Base-by-base conservation (phyloP, 2,888 invertebrate genomes). In the Reticulitermes lucifugus region DNA sequence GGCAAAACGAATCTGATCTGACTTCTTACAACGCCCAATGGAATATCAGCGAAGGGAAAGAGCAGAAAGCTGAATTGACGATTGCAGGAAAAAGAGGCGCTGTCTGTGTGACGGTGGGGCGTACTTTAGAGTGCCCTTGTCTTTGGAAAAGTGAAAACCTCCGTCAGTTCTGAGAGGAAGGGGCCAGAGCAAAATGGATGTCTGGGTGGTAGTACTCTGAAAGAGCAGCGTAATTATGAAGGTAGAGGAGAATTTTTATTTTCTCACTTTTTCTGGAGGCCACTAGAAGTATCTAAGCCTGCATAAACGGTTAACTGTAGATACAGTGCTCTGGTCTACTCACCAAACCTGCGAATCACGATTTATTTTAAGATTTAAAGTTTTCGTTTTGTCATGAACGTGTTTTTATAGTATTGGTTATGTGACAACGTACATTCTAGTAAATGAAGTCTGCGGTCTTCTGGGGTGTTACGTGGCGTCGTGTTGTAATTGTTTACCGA, bases 111-210 rank as follows among this genome's bases (percentile, higher is more conserved):
- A 77, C 43, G 25, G 41, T 77, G 77, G 4, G 77, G 77, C n/a
- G 81, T 65, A 70, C 29, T 25, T 70, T 35, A 65, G 9, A 70
- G 10, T 70, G 41, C 70, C 70, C 81, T 81, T 25, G 70, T 81
- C 81, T 70, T 81, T 81, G 65, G 81, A 81, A 81, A 81, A 81
- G 70, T 81, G 81, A 59, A 81, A 81, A 81, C 46, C 81, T 79
- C 14, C 70, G 22, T 29, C 10, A 70, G 81, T 60, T 70, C 35
- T 29, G 60, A 25, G n/a, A 35, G 65, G 70, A 70, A 81, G 79
- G 77, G 51, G 75, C 46, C 60, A 77, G 84, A 60, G 59, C 35
- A 77, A 84, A 84, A 84, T 79, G 60, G 60, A 84, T 84, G 84
- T 79, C 79, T 77, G 35, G 2, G 35, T 35, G 35, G 35, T 4